A percentile compares a stretch with the other conserved stretches of the same genome.
phyloP scores from a whole-genome alignment of 1,140 invertebrate species.

The Bombus picipes region DNA sequence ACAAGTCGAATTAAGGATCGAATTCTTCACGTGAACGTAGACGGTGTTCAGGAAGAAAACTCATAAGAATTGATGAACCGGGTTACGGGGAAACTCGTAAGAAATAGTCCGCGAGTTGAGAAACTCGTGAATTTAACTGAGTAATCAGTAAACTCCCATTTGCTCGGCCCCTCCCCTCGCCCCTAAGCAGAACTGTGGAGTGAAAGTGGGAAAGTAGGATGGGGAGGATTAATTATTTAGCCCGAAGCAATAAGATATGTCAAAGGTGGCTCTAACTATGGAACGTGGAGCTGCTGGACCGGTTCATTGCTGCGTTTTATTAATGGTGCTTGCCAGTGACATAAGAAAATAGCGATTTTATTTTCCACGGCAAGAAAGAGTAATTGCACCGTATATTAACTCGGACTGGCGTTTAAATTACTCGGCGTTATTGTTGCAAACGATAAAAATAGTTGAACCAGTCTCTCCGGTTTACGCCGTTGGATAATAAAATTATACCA shows the following conservation, averaged over 20 bases:
- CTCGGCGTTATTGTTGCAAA: constrained; percentile 2
- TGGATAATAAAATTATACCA: constrained; percentile 26
- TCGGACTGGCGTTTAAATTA: constrained; percentile 20
- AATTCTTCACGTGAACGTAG: background rate
- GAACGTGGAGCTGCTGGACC: constrained; percentile 8
- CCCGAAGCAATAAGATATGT: constrained; percentile 54
- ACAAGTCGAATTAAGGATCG: constrained; percentile 10
- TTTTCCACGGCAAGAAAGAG: constrained; percentile 28
- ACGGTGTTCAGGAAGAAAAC: constrained; percentile 19
- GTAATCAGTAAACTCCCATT: constrained; percentile 59
- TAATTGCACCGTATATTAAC: constrained; percentile 40
- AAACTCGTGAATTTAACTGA: constrained; percentile 60
- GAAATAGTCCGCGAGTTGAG: constrained; percentile 41
- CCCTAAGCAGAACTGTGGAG: background rate
- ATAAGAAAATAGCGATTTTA: constrained; percentile 47
- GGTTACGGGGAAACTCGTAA: background rate
- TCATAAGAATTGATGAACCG: constrained; percentile 56
- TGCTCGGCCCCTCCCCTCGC: constrained; percentile 15
- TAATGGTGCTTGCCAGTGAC: constrained; percentile 47
- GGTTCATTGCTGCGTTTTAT: constrained; percentile 40
- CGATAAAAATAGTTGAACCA: constrained; percentile 17
- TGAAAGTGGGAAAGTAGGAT: no score
- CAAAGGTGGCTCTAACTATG: constrained; percentile 46
- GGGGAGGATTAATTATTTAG: constrained; percentile 51
- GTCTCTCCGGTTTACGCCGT: no score